Evolutionary conservation across 2,113 vertebrate species (phyloP).

Genomic region (Entosphenus tridentatus): DNA sequence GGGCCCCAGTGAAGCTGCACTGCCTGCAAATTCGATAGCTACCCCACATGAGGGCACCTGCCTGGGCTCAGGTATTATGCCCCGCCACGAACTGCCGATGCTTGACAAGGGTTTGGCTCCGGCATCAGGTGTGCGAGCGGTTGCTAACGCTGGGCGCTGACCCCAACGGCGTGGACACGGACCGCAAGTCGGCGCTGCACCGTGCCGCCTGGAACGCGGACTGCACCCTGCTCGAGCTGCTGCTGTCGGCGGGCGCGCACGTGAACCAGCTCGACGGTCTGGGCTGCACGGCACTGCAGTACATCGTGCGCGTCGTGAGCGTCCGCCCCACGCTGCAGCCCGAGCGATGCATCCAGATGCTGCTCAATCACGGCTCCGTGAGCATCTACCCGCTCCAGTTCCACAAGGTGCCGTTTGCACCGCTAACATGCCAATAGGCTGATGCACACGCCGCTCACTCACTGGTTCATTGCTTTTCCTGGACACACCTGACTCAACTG

Average conservation of each 20-base stretch:
- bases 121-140: conserved; percentile 46
- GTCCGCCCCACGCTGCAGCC: conserved; percentile 40
- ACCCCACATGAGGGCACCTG: no score
- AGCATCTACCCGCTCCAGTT: conserved; percentile 73
- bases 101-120: no score
- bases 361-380: conserved; percentile 57
- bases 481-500: no score
- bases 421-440: no score
- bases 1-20: no score
- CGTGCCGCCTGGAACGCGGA: conserved; percentile 93
- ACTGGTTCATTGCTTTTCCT: no score
- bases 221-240: conserved; percentile 51
- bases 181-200: conserved; percentile 64
- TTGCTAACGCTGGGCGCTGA: conserved; percentile 51
- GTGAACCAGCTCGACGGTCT: conserved; percentile 62
- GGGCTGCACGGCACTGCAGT: conserved; percentile 62
- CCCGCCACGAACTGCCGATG: no score
- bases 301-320: conserved; percentile 53
- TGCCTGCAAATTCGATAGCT: no score
- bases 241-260: conserved; percentile 57
- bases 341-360: conserved; percentile 59
- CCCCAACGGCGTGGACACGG: conserved; percentile 44
- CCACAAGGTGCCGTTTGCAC: conserved; percentile 41
- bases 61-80: no score
- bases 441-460: no score